These are phyloP conservation scores for Regulus satrapa DNA, from an alignment of 2,113 vertebrate species.

Conservation along the genomic window DNA sequence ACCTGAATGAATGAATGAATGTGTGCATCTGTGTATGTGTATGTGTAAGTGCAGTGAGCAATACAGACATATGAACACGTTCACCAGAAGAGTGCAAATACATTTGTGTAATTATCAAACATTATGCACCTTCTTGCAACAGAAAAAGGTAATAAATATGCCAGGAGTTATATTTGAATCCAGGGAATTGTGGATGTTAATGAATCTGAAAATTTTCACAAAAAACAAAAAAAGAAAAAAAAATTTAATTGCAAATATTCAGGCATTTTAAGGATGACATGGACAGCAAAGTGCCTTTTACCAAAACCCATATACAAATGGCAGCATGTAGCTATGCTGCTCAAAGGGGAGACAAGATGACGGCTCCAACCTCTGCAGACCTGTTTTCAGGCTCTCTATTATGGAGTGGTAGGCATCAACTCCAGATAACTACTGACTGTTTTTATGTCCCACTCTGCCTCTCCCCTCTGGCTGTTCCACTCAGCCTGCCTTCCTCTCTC, in stretches of 20 bases:
- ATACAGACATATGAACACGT: neutral
- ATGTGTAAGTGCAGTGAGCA: neutral
- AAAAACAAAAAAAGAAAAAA: neutral
- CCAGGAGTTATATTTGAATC: neutral
- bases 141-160: neutral
- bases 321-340: neutral
- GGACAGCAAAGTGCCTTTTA: neutral
- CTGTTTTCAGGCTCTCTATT: neutral
- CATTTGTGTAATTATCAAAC: neutral
- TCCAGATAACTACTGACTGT: neutral
- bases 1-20: neutral
- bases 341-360: neutral
- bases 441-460: neutral
- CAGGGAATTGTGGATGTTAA: neutral
- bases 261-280: neutral
- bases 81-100: neutral
- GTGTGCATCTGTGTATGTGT: neutral
- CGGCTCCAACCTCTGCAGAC: neutral
- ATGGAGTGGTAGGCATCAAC: neutral
- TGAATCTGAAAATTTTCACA: neutral
- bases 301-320: neutral
- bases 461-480: neutral
- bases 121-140: neutral
- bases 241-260: neutral
- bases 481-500: neutral